These are phyloP conservation scores for Pygoscelis adeliae DNA, from an alignment of 2,113 vertebrate genomes.

Conservation along the genomic window DNA sequence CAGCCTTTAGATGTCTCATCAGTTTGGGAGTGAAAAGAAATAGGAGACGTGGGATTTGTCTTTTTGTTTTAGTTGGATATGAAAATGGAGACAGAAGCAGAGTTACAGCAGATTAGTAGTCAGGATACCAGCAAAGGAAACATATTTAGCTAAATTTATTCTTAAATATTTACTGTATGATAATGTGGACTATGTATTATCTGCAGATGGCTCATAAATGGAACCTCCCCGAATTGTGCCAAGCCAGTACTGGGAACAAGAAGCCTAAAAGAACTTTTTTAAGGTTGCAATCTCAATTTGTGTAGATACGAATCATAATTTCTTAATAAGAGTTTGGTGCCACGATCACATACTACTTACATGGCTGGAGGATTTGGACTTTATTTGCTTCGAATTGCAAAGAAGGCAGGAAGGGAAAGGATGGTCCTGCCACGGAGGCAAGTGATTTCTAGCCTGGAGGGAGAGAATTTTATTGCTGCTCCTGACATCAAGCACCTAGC, in stretches of 20 bases:
- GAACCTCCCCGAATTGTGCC: neutral
- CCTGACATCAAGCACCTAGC: neutral
- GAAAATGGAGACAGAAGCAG: neutral
- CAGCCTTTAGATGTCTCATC: constrained; percentile 20
- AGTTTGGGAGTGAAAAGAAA: neutral
- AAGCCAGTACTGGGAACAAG: neutral
- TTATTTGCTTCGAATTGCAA: neutral
- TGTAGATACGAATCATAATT: neutral
- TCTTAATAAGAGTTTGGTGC: neutral
- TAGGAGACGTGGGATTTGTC: neutral
- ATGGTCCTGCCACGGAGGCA: neutral
- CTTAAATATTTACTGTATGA: neutral
- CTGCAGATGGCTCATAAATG: neutral
- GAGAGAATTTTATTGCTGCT: neutral
- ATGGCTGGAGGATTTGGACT: neutral
- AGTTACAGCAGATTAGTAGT: neutral
- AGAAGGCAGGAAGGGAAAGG: neutral
- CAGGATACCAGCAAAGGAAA: neutral
- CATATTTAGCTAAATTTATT: constrained; percentile 4
- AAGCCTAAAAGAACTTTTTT: neutral
- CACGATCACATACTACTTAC: neutral
- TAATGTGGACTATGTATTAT: neutral
- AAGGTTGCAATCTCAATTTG: neutral
- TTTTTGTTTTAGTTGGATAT: constrained; percentile 7
- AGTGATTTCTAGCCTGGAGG: neutral